These are phyloP conservation scores for Fissipunctia ypsillon DNA, from an alignment of 2,888 invertebrate genomes.

Conservation along the genomic window DNA sequence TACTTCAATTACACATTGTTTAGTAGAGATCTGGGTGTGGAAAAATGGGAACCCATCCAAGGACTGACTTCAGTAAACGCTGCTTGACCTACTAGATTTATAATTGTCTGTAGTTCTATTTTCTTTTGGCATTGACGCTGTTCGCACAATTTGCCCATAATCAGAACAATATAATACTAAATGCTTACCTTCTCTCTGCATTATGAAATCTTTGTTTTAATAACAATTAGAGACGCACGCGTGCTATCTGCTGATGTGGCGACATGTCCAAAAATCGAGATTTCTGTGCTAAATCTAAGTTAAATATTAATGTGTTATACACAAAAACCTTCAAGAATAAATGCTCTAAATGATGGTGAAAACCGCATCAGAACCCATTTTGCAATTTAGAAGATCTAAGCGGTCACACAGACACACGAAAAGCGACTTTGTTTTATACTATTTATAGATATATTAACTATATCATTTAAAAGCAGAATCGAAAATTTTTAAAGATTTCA, in stretches of 20 bases:
- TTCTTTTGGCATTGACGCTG: not conserved
- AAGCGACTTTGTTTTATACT: not conserved
- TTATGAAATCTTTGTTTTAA: not conserved
- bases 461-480: not conserved
- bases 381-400: not conserved
- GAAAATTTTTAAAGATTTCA: not conserved
- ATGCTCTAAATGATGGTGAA: not conserved
- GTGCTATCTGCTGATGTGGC: not conserved
- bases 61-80: not conserved
- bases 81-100: not conserved
- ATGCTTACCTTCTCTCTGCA: not conserved
- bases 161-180: not conserved
- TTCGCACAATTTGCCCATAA: no score
- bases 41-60: not conserved
- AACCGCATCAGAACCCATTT: not conserved
- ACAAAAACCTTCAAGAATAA: not conserved
- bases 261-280: not conserved
- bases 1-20: no score
- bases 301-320: not conserved
- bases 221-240: no score
- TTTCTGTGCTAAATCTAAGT: not conserved
- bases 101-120: not conserved
- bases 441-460: not conserved
- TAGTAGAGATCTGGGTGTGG: not conserved
- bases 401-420: not conserved